These are phyloP conservation scores for Lepidothrix coronata DNA, from an alignment of 2,113 vertebrate genomes.

Conservation along the genomic window DNA sequence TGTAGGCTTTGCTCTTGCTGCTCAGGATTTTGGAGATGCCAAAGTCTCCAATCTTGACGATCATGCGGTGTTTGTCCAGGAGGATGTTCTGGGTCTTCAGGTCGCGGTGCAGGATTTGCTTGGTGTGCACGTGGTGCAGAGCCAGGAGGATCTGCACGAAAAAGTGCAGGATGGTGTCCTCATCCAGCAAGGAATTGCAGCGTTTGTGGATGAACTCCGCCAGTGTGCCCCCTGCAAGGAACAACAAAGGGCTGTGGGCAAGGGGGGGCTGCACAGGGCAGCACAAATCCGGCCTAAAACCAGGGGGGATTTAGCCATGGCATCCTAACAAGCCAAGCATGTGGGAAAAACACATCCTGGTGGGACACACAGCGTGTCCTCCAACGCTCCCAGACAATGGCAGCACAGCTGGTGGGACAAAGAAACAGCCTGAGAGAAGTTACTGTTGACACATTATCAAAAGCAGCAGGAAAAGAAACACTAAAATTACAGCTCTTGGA, in stretches of 20 bases:
- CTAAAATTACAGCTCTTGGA: constrained; percentile 29
- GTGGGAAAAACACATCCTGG: not conserved
- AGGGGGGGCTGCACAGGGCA: not conserved
- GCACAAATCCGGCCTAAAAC: not conserved
- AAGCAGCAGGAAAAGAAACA: constrained; percentile 7
- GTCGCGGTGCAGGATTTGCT: constrained; percentile 95
- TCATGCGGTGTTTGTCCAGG: constrained; percentile 95
- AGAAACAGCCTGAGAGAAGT: not conserved
- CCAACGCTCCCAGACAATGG: not conserved
- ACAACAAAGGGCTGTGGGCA: not conserved
- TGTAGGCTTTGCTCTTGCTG: constrained; percentile 99
- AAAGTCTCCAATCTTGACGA: constrained; percentile 96
- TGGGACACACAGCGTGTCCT: not conserved
- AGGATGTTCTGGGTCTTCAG: constrained; percentile 99
- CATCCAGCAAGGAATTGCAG: constrained; percentile 94
- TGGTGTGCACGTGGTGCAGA: constrained; percentile 94
- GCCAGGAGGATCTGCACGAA: constrained; percentile 97
- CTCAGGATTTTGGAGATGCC: constrained; percentile 99
- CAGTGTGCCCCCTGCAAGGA: constrained; percentile 86
- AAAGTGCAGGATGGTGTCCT: constrained; percentile 97
- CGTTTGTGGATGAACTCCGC: constrained; percentile 97
- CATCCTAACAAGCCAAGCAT: not conserved
- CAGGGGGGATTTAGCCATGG: rapidly evolving
- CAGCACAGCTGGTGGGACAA: not conserved
- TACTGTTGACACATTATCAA: not conserved